Evolutionary conservation across 2,113 vertebrate species (phyloP), one percentile per base, ranked within the genome.

Genomic region (Oryzias melastigma): DNA sequence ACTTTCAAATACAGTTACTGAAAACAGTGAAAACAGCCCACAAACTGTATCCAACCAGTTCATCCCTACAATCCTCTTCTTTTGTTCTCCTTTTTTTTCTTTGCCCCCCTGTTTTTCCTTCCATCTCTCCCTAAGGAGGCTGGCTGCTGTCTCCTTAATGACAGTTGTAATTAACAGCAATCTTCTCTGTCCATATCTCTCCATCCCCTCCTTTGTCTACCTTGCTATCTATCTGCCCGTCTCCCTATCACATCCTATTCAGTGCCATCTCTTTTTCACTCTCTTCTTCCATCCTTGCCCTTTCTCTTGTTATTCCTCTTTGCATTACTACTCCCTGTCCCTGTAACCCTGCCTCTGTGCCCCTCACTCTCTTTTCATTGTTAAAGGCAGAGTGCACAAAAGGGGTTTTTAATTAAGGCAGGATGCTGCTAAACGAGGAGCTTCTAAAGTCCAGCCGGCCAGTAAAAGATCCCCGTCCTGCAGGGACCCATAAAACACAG

Each of bases 91-190:
- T 63, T 51, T 53, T 52, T 52, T 58, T 43, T 65, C 60, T 44
- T 68, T 65, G 24, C 70, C 58, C 49, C 55, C 58, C 24, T 65
- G 70, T 24, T 44, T 60, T 61, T 60, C 51, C 62, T 59, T 62
- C 66, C 62, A 68, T 57, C 59, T 63, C 79, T 81, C 85, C 77
- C 93, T 87, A 84, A 83, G 84, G 92, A 89, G 88, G 84, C 58
- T 45, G 77, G 27, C 71, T 77, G 61, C 84, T 73, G 92, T 90
- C 90, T 85, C 91, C 90, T 92, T 97, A 95, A 96, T 93, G 93
- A 93, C 92, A 62, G 81, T 73, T 89, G 91, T 95, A 96, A 97
- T 98, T 95, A 95, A 97, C 93, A 93, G 93, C 93, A 93, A 91
- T 91, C 90, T 93, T 92, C 93, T 91, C 85, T 85, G 90, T 94